Evolutionary conservation across 1,140 invertebrate genomes (phyloP).

Genomic region (Homalodisca vitripennis): DNA sequence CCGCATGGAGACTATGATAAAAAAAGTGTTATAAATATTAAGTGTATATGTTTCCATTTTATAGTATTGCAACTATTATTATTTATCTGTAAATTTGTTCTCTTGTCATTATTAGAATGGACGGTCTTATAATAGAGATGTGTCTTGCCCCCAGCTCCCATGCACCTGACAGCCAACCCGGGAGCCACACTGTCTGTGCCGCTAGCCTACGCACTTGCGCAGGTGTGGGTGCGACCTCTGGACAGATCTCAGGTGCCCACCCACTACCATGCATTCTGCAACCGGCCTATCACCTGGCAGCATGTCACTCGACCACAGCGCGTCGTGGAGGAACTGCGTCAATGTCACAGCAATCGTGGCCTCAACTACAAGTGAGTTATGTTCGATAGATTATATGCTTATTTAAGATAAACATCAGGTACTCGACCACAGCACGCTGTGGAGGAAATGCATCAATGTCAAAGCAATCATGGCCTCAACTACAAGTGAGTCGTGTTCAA

Average conservation of each 20-base stretch:
- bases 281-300: constrained; percentile 63
- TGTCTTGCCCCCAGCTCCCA: constrained; percentile 42
- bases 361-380: constrained; percentile 47
- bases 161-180: constrained; percentile 33
- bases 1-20: too few relatives aligned
- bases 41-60: too few relatives aligned
- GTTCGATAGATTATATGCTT: background rate
- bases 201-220: constrained; percentile 59
- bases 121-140: too few relatives aligned
- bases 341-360: constrained; percentile 50
- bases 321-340: constrained; percentile 52
- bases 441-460: constrained; percentile 53
- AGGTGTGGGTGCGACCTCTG: constrained; percentile 60
- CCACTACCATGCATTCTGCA: constrained; percentile 58
- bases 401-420: too few relatives aligned
- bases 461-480: constrained; percentile 47
- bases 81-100: too few relatives aligned
- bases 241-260: constrained; percentile 41
- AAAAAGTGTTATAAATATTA: too few relatives aligned
- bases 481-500: constrained; percentile 46
- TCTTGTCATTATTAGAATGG: too few relatives aligned
- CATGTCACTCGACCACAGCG: constrained; percentile 59
- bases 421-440: constrained; percentile 56
- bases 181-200: constrained; percentile 60
- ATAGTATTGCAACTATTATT: too few relatives aligned